Evolutionary conservation across 1,140 invertebrate genomes (phyloP), one percentile per base, ranked within the genome.

Genomic region (Anastrepha ludens): DNA sequence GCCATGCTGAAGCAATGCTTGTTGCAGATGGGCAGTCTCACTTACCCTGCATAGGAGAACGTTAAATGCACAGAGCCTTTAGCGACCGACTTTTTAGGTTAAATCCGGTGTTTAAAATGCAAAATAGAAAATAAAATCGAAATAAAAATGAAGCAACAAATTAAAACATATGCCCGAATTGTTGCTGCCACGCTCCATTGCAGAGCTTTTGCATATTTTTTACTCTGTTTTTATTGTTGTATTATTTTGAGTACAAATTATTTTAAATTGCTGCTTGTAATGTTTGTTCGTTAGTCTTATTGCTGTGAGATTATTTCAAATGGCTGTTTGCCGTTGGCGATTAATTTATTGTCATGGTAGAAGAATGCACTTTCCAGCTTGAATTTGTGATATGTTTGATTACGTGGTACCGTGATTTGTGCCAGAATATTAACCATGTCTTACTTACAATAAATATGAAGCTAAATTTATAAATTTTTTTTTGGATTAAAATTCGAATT

Each of bases 111-210:
- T 44, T 74, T 74, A 41, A 74, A 74, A 74, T 74, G 67, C 39
- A 74, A 74, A 74, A 74, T 74, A 74, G 67, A 74, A 74, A 74
- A 74, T 74, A 74, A 74, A 74, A 74, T 74, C 41, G 41, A 74
- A 74, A 74, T 47, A 74, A 74, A 74, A 74, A 74, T 17, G 11
- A 74, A 74, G 41, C 41, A 74, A 74, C 67, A 74, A 74, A 74
- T 74, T 74, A 74, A 39, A 47, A 74, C 67, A 74, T 74, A 74
- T 74, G 67, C 67, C 67, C 67, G 67, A 70, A 74, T 74, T 74
- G 67, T 74, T n/a, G 15, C 67, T 13, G 67, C 39, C 67, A 70
- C 41, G 67, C 67, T 74, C 41, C 67, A 44, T 74, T 47, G 67
- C 67, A n/a, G 41, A 44, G 13, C 41, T 74, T 55, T 17, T 4